Evolutionary conservation across 2,888 invertebrate species (phyloP), one percentile per base, ranked within the genome.

Genomic region (Leptinotarsa haldemani): DNA sequence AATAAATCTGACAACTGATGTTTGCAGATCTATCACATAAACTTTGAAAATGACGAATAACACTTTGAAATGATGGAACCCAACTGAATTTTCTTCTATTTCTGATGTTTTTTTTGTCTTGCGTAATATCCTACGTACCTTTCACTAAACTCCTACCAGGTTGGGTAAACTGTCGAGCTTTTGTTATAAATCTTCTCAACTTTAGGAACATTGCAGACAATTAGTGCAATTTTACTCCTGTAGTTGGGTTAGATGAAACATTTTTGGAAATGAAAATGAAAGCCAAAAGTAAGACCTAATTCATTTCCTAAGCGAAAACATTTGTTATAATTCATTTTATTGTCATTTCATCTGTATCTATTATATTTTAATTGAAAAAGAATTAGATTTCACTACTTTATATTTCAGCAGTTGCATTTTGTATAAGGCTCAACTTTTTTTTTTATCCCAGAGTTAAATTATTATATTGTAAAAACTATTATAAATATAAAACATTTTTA

Each of bases 1-100:
- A 94, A 93, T 68, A 93, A 93, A 84, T 84, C 84, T 69, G 87
- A 88, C 69, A 87, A 88, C 83, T 88, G 86, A 87, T 86, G 80
- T 78, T 74, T 77, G 74, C 79, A 81, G 71, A 76, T 79, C 47
- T 80, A 75, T 71, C 77, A 82, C 71, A 76, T 80, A 48, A 78
- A 80, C 73, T 78, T 77, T 70, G 77, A 78, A 74, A 74, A 77
- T 64, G 76, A 74, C 46, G 71, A 74, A 65, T 74, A 69, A 74
- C 68, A 74, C 52, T 46, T 56, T 58, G 20, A 20, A 56, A 30
- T 7, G 58, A 18, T 40, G 16, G 40, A 68, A 16, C 50, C 53
- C 53, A 56, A 68, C 61, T 61, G 25, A n/a, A 7, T 61, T 61
- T 61, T 61, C n/a, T 16, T 30, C 40, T 40, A 30, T 68, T 68